Evolutionary conservation across 1,140 invertebrate species (phyloP), one percentile per base, ranked within the genome.

Genomic region (Monochamus saltuarius): DNA sequence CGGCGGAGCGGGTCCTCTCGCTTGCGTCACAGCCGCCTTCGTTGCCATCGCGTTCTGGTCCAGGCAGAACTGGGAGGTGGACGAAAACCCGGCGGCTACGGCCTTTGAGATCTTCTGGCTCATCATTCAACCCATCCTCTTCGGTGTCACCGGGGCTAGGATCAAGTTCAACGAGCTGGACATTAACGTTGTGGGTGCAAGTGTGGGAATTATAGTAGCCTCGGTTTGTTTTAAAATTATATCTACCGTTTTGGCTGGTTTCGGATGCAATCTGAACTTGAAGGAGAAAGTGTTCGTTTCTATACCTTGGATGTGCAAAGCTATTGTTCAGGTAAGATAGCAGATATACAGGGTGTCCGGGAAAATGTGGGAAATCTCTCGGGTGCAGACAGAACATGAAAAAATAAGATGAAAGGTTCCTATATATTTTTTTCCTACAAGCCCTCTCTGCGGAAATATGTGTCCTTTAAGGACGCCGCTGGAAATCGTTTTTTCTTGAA

Each of bases 261-360:
- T 91, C 11, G 84, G 89, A 3, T 88, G 39, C 14, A 40, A 40
- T 4, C 8, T 40, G 39, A 95, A 91, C 75, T 75, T 87, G 16
- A 95, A 90, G 73, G 95, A 98, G 75, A 92, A 91, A 68, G 67
- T 94, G 7, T 97, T 97, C 73, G 88, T 95, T 9, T 84, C 92
- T 0, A 73, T 98, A 1, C 86, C 94, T 0, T 97, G 92, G 88
- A 90, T 97, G 84, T 91, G 94, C 1, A 98, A 98, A 80, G 95
- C 94, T 8, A 95, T 92, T 3, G 93, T 95, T 1, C 90, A 89
- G 71, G 81, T 83, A 77, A 73, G 53, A 47, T 3, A 29, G 6
- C 6, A 29, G 6, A 29, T 29, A 29, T n/a, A n/a, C n/a, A n/a
- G n/a, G n/a, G n/a, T n/a, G n/a, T n/a, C n/a, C n/a, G n/a, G n/a